These are phyloP conservation scores for Pocillopora damicornis DNA, from an alignment of 64 coral and sea anemone genomes.

Conservation along the genomic window DNA sequence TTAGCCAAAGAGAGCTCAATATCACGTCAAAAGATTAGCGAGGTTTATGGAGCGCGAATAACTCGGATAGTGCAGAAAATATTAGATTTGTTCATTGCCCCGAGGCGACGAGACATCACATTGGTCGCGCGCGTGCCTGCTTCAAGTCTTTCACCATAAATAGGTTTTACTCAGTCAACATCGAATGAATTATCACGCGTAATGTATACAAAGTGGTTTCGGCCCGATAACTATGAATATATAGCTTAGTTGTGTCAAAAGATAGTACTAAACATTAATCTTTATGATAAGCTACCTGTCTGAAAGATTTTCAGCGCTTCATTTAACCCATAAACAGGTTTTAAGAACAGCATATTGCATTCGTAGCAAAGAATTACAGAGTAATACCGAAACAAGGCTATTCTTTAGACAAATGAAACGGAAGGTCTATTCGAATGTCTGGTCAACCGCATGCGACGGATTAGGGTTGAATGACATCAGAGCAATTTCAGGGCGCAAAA, in stretches of 20 bases:
- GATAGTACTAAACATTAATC: neutral
- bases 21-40: neutral
- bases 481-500: slow-evolving; percentile 7
- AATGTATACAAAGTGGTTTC: slow-evolving; percentile 19
- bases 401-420: neutral
- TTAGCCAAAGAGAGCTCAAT: neutral
- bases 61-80: neutral
- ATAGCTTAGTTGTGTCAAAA: slow-evolving; percentile 19
- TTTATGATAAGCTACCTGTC: slow-evolving; percentile 3
- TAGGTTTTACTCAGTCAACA: neutral
- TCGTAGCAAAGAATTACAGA: neutral
- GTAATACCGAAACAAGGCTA: neutral
- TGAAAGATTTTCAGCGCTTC: neutral
- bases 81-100: neutral
- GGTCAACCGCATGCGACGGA: neutral
- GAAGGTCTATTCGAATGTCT: neutral
- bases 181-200: slow-evolving; percentile 9
- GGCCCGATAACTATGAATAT: neutral
- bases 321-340: neutral
- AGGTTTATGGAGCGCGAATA: neutral
- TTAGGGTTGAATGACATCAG: slow-evolving; percentile 11
- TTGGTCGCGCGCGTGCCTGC: neutral
- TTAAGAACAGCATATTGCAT: neutral
- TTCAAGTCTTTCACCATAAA: neutral
- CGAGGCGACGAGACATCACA: neutral